Conservation (phyloP, 2,888 invertebrate species). For the Cantharis rufa region DNA sequence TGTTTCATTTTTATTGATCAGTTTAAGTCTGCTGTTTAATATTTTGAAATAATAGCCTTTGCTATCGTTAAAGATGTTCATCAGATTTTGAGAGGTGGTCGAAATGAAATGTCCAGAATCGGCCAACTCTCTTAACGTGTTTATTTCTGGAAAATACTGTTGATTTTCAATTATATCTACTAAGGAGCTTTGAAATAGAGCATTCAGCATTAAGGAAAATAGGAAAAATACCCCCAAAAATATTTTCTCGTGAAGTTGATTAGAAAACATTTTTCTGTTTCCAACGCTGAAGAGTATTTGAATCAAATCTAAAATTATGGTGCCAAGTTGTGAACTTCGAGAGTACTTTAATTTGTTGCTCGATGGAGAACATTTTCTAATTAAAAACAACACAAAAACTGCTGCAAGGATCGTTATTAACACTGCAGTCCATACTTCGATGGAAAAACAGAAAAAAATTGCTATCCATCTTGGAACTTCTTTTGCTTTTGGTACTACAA, state of each 20-base stretch:
- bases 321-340: constrained; percentile 29
- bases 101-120: constrained; percentile 46
- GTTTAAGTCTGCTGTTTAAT: constrained; percentile 47
- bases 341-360: background rate
- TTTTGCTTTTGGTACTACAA: constrained; percentile 53
- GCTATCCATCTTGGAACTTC: constrained; percentile 52
- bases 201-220: constrained; percentile 53
- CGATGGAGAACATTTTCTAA: constrained; percentile 17
- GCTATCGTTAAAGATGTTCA: constrained; percentile 50
- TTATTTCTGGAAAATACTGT: constrained; percentile 52
- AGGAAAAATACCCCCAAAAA: constrained; percentile 42
- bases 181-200: constrained; percentile 54
- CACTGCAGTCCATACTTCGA: constrained; percentile 51
- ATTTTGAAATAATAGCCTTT: constrained; percentile 44
- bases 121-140: constrained; percentile 51
- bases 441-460: constrained; percentile 50
- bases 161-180: constrained; percentile 54
- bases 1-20: constrained; percentile 41
- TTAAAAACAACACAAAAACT: constrained; percentile 31
- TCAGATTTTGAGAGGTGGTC: constrained; percentile 52
- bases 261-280: constrained; percentile 43
- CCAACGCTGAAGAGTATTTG: constrained; percentile 49
- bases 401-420: constrained; percentile 33
- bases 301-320: constrained; percentile 44
- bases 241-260: constrained; percentile 50